Conservation (phyloP, 2,888 invertebrate genomes). For the Melipona bicolor region DNA sequence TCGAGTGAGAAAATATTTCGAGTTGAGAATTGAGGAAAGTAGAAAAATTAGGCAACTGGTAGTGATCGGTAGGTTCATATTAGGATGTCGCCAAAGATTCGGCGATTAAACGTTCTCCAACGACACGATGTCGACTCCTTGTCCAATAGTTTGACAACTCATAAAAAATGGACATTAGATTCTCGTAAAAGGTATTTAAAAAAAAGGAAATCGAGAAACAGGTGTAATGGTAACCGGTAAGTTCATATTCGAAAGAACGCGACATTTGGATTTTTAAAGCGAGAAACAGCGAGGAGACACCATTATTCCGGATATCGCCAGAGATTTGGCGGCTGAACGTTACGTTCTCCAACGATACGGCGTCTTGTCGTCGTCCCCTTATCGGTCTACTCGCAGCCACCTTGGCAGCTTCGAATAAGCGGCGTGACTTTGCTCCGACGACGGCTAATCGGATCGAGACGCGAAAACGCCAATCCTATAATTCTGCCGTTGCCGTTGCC, state of each 20-base stretch:
- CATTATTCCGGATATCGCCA: constrained; percentile 48
- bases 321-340: constrained; percentile 41
- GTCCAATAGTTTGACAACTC: no score
- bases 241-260: constrained; percentile 3
- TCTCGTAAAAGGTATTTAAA: no score
- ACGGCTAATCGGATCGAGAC: constrained; percentile 69
- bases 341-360: constrained; percentile 56
- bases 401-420: constrained; percentile 56
- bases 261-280: constrained; percentile 4
- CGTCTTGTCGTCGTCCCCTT: constrained; percentile 57
- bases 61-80: no score
- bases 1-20: neutral
- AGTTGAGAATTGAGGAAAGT: neutral
- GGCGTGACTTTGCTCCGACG: constrained; percentile 60
- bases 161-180: no score
- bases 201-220: constrained; percentile 42
- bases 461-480: constrained; percentile 60
- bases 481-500: constrained; percentile 40
- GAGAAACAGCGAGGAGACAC: constrained; percentile 19
- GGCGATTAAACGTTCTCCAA: no score
- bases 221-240: constrained; percentile 62
- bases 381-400: constrained; percentile 64
- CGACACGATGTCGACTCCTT: no score
- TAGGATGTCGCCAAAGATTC: no score
- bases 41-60: neutral